phyloP scores from a whole-genome alignment of 2,888 invertebrate species.

The Lobophora halterata region DNA sequence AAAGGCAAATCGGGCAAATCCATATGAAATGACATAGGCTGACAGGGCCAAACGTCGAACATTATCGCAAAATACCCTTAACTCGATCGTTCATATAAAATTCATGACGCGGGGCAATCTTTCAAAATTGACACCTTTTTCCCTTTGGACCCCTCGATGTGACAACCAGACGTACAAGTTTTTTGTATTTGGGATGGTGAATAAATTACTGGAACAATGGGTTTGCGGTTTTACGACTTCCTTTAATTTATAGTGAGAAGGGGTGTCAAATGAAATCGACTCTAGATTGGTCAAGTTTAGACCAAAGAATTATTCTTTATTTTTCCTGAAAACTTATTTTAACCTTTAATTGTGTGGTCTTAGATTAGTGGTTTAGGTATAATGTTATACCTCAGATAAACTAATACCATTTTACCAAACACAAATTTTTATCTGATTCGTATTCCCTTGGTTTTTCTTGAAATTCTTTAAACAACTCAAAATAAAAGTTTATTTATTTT shows the following conservation, averaged over 20 bases:
- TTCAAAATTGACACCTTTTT: constrained; percentile 80
- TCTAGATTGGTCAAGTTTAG: too few species aligned
- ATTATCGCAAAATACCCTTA: constrained; percentile 79
- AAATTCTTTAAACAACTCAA: constrained; percentile 14
- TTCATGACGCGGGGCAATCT: constrained; percentile 79
- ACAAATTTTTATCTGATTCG: constrained; percentile 11
- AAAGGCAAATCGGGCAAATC: constrained; percentile 65
- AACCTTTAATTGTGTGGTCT: too few species aligned
- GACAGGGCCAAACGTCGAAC: constrained; percentile 73
- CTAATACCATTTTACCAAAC: not conserved
- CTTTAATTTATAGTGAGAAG: constrained; percentile 52
- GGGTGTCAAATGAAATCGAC: constrained; percentile 33
- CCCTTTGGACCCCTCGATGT: constrained; percentile 50
- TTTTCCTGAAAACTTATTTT: too few species aligned
- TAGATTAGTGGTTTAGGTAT: too few species aligned
- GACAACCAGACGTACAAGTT: constrained; percentile 71
- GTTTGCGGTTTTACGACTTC: constrained; percentile 46
- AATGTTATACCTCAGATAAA: not conserved
- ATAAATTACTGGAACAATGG: constrained; percentile 72
- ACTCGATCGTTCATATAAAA: constrained; percentile 80
- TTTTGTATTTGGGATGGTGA: constrained; percentile 72
- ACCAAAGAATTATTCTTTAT: too few species aligned
- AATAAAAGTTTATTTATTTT: constrained; percentile 22
- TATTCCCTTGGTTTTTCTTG: constrained; percentile 14
- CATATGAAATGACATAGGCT: constrained; percentile 78